Evolutionary conservation across 2,113 vertebrate species (phyloP).

Genomic region (Cyanoliseus patagonus): DNA sequence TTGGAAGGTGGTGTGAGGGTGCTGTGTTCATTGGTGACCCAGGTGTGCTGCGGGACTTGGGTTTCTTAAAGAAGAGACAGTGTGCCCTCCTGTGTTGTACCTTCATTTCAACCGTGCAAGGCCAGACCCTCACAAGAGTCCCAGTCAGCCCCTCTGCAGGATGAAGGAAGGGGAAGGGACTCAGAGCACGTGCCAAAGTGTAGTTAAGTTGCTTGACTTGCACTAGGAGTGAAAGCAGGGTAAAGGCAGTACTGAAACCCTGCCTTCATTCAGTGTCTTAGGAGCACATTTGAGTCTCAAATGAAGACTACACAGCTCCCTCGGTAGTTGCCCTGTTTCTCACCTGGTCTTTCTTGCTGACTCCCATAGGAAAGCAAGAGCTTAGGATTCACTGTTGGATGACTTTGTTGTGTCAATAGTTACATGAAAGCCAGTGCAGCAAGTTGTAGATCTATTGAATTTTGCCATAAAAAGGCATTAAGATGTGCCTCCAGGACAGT

Average conservation of each 20-base stretch:
- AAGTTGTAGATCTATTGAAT: neutral
- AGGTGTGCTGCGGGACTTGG: neutral
- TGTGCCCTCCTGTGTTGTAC: neutral
- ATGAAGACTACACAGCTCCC: neutral
- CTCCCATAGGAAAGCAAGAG: neutral
- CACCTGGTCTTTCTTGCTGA: neutral
- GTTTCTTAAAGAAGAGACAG: slow-evolving; percentile 4
- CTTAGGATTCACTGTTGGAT: neutral
- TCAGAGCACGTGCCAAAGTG: neutral
- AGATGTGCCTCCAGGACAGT: neutral
- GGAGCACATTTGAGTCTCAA: neutral
- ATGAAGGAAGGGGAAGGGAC: neutral
- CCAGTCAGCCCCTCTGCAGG: neutral
- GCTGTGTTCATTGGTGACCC: rapidly evolving
- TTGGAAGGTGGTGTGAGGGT: rapidly evolving
- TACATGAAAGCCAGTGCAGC: neutral
- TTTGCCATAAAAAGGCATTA: neutral
- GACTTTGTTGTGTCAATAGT: neutral
- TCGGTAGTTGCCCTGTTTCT: neutral
- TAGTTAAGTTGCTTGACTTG: rapidly evolving
- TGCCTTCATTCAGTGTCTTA: neutral
- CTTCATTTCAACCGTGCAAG: slow-evolving; percentile 15
- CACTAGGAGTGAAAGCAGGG: neutral
- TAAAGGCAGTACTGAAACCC: neutral
- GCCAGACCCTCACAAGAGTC: neutral